phyloP scores from a whole-genome alignment of 2,797 vertebrate species.

The Chiropotes sagulatus region DNA sequence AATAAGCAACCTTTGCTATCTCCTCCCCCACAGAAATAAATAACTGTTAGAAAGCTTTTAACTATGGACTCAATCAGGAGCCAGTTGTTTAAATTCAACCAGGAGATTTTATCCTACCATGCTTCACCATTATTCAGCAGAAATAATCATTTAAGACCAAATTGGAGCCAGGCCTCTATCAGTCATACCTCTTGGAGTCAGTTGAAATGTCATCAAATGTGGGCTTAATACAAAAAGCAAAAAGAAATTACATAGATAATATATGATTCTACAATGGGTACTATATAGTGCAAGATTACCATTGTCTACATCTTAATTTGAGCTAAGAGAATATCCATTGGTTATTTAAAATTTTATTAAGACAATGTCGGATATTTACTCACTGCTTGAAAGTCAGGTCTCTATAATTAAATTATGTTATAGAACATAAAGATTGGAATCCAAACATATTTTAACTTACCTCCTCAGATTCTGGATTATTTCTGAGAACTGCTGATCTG shows the following conservation, averaged over 20 bases:
- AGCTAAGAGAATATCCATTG: neutral
- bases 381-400: neutral
- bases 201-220: neutral
- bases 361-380: neutral
- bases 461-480: conserved; percentile 52
- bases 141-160: neutral
- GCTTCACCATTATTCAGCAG: neutral
- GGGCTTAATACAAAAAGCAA: neutral
- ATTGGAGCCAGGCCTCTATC: neutral
- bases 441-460: conserved; percentile 66
- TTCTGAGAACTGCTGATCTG: conserved; percentile 42
- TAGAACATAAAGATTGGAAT: neutral
- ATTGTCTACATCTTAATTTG: neutral
- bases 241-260: neutral
- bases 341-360: conserved; percentile 1
- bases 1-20: neutral
- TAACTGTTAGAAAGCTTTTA: neutral
- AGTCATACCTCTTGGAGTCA: neutral
- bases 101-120: neutral
- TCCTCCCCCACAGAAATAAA: neutral
- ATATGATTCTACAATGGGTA: neutral
- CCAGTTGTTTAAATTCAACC: neutral
- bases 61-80: neutral
- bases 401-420: neutral
- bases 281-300: neutral